Conservation (phyloP, 2,888 invertebrate genomes). For the Diarsia dahlii region DNA sequence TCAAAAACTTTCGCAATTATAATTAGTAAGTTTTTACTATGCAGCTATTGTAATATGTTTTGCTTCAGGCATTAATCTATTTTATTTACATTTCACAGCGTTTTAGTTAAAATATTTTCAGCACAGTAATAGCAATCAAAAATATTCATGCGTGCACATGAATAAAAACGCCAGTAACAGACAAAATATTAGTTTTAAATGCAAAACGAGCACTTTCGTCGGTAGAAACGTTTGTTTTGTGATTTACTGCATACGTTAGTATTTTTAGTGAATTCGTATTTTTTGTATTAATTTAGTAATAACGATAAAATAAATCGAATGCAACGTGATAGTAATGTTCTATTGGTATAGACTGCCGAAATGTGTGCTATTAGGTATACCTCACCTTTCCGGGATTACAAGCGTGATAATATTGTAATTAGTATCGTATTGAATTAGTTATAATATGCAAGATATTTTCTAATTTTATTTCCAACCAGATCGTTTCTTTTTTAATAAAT, state of each 20-base stretch:
- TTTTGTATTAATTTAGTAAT: background rate
- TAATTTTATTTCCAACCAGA: too few relatives aligned
- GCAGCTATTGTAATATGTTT: background rate
- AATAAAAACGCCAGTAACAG: conserved; percentile 48
- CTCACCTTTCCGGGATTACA: too few relatives aligned
- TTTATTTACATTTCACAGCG: conserved; percentile 34
- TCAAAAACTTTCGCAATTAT: too few relatives aligned
- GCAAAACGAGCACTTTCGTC: conserved; percentile 30
- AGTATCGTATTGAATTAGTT: too few relatives aligned
- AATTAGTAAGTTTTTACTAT: too few relatives aligned
- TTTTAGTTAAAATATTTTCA: conserved; percentile 53
- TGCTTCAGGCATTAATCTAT: conserved; percentile 17
- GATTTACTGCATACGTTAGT: conserved; percentile 1
- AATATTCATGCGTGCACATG: conserved; percentile 44
- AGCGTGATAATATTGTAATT: too few relatives aligned
- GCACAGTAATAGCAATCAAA: conserved; percentile 35
- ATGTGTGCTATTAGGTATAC: too few relatives aligned
- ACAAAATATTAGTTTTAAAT: conserved; percentile 51
- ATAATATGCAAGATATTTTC: too few relatives aligned
- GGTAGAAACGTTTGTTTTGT: conserved; percentile 26
- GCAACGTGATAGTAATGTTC: background rate
- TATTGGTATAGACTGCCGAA: background rate
- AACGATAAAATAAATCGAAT: background rate
- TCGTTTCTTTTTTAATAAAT: background rate
- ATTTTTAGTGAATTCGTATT: background rate